These are phyloP conservation scores for Tragelaphus strepsiceros DNA, from an alignment of 2,113 vertebrate genomes.

Conservation along the genomic window DNA sequence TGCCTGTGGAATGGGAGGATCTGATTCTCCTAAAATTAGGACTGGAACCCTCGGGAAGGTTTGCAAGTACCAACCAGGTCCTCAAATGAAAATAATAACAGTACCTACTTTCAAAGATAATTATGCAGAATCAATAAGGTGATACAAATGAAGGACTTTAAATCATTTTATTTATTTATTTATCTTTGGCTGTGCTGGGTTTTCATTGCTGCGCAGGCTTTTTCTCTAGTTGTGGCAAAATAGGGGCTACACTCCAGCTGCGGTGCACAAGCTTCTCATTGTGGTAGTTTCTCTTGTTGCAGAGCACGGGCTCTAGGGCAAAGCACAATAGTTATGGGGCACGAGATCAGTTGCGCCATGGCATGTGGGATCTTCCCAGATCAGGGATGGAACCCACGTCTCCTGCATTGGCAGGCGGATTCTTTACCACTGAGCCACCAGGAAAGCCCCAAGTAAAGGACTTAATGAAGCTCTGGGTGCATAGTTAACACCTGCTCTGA, in stretches of 20 bases:
- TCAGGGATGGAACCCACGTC: background rate
- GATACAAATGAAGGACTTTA: background rate
- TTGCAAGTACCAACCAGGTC: background rate
- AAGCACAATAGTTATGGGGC: accelerated
- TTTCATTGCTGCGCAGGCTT: background rate
- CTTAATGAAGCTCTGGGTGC: background rate
- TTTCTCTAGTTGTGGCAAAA: background rate
- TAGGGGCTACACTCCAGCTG: background rate
- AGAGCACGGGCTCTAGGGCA: background rate
- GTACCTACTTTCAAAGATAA: background rate
- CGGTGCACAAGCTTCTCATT: background rate
- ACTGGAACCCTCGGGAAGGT: background rate
- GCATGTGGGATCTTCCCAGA: background rate
- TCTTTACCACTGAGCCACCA: background rate
- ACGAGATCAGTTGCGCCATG: background rate
- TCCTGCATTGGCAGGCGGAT: background rate
- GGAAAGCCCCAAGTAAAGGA: background rate
- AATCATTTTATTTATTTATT: background rate
- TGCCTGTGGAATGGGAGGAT: background rate
- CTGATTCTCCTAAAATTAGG: background rate
- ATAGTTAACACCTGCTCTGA: accelerated
- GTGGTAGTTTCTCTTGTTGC: background rate
- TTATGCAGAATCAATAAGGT: background rate
- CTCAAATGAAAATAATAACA: background rate
- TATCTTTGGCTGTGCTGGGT: background rate